These are phyloP conservation scores for Branchinecta sandiegonensis DNA, from an alignment of 2,888 invertebrate genomes.

Conservation along the genomic window DNA sequence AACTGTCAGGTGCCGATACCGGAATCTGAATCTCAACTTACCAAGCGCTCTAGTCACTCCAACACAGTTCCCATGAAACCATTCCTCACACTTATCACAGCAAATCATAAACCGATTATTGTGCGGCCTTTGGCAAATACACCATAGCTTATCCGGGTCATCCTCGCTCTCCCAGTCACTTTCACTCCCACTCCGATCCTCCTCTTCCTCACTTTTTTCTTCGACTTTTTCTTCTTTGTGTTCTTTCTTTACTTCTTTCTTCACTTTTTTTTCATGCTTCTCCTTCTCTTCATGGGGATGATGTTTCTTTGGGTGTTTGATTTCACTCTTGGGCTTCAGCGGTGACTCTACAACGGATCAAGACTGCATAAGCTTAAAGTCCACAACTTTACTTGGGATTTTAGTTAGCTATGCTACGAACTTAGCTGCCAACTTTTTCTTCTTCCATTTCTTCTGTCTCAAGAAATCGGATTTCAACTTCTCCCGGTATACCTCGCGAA, in stretches of 20 bases:
- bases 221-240: conserved; percentile 38
- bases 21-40: conserved; percentile 26
- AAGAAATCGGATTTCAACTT: conserved; percentile 8
- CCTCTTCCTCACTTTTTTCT: conserved; percentile 42
- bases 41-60: conserved; percentile 81
- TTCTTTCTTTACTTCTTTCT: conserved; percentile 29
- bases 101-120: conserved; percentile 94
- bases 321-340: neutral
- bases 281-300: neutral
- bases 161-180: conserved; percentile 66
- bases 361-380: too few species aligned
- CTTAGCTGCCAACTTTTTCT: neutral
- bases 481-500: neutral
- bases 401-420: neutral
- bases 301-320: neutral
- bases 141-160: conserved; percentile 85
- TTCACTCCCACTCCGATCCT: conserved; percentile 29
- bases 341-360: too few species aligned
- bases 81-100: conserved; percentile 87
- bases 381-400: too few species aligned
- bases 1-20: too few species aligned
- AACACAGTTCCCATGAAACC: conserved; percentile 97
- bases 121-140: conserved; percentile 85
- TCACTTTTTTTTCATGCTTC: conserved; percentile 25
- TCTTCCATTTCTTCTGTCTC: neutral